Base-by-base conservation (phyloP, 1,140 invertebrate species). In the Zaprionus gabonicus region DNA sequence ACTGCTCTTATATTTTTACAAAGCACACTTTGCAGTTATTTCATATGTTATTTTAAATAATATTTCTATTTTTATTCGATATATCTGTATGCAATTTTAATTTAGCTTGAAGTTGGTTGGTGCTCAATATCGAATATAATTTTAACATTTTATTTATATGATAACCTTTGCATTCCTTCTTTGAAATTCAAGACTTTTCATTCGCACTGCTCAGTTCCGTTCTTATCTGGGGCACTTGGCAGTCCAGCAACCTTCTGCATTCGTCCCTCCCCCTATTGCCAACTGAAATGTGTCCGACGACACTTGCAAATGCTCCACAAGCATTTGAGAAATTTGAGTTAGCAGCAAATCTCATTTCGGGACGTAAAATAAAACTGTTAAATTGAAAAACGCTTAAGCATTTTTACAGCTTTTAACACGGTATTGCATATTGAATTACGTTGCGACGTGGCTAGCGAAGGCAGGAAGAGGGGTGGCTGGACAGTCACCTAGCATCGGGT, bases 371-470 rank as follows among this genome's bases (percentile, higher is more conserved):
- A 88, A 88, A 88, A 90, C 84, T 79, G 81, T 67, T 74, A 88
- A 88, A 88, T 88, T 88, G 84, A 81, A 88, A 88, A 88, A 90
- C 85, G 85, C 85, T 88, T 88, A 90, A 90, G 73, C 81, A 88
- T 88, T 88, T 88, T 85, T 90, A 88, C 85, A 90, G 85, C 85
- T 88, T 90, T 90, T 85, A 88, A 79, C 84, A 88, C 78, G 85
- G 81, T 56, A 70, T 67, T 77, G 85, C 86, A 90, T 88, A 88
- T 88, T 88, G 85, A 88, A 88, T 88, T 88, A 88, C 85, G 79
- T 74, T 62, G 59, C 27, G 65, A 76, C 46, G 41, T 46, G 41
- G 41, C 41, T 7, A 3, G n/a, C 15, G 2, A 4, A 20, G 17
- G 9, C 3, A 4, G 12, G 7, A 49, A 3, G 5, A 17, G 46